Evolutionary conservation across 2,797 vertebrate genomes (phyloP), one percentile per base, ranked within the genome.

Genomic region (Smutsia temminckii): DNA sequence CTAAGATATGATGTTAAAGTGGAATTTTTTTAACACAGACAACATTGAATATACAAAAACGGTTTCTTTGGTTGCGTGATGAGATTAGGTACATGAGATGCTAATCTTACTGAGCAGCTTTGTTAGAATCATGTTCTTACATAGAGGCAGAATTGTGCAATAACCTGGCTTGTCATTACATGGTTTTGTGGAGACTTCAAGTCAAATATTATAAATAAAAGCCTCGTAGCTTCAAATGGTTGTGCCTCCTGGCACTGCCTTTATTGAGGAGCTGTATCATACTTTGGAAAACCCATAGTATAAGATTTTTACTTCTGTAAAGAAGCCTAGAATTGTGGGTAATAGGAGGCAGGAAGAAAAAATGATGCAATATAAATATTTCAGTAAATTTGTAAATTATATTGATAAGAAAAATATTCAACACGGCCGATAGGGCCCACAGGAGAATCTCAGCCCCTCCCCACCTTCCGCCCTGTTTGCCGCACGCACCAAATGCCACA

Each of bases 201-300:
- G 37, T 93, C 51, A 87, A 94, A 81, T 71, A 83, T 64, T 69
- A 64, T 55, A 61, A 92, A 85, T 57, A 75, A 79, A 89, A 78
- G 34, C 23, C 51, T 68, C 13, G 4, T 27, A 79, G 21, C 51
- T 91, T 88, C 61, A 72, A 68, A 59, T 88, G 6, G 3, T 32
- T 57, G n/a, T 86, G 51, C 6, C 49, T 3, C 7, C 10, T 53
- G 53, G 13, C 40, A 63, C 25, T 79, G 23, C 29, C 13, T 68
- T 94, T 87, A 68, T 68, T 51, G 69, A 81, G n/a, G 14, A n/a
- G 5, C 6, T 42, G 6, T 29, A 32, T 7, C 29, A 81, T 25
- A 29, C 3, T 81, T 57, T 78, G 27, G 17, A n/a, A 27, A 75
- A 51, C 7, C 5, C 11, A 34, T 17, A 74, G 8, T 18, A 59